Base-by-base conservation (phyloP, 2,888 invertebrate species). In the Callosobruchus maculatus region DNA sequence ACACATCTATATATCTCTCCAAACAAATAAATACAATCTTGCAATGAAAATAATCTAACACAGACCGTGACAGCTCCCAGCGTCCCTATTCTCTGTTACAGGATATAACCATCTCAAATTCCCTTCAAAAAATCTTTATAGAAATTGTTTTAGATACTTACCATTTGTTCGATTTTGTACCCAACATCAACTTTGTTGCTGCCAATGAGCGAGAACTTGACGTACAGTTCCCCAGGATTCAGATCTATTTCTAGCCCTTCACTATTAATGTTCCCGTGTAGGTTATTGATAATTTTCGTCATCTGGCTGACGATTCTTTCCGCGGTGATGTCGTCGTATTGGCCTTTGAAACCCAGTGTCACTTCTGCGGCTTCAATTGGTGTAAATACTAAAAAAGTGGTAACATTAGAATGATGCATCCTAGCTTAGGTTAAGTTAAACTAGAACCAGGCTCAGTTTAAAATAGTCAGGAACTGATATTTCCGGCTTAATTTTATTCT, bases 91-190 rank as follows among this genome's bases (percentile, higher is more conserved):
- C n/a, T n/a, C n/a, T n/a, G n/a, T n/a, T n/a, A n/a, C n/a, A n/a
- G n/a, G n/a, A n/a, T n/a, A n/a, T n/a, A n/a, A n/a, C n/a, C n/a
- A n/a, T n/a, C n/a, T n/a, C n/a, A n/a, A n/a, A n/a, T n/a, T n/a
- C n/a, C n/a, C n/a, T n/a, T n/a, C n/a, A n/a, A n/a, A n/a, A n/a
- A n/a, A n/a, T n/a, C n/a, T n/a, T n/a, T n/a, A n/a, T n/a, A n/a
- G n/a, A n/a, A n/a, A n/a, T n/a, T n/a, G 30, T 21, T 72, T 69
- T 71, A 68, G 4, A 67, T 5, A 71, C 89, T 88, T 80, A 94
- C 94, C 89, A 94, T 89, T 85, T 94, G 92, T 85, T 95, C 95
- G 70, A 96, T 89, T 81, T 93, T 91, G 83, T 93, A 95, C 0
- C 95, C 93, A 67, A 94, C 89, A 84, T 95, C 95, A 0, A 94